Evolutionary conservation across 2,113 vertebrate species (phyloP).

Genomic region (Megaptera novaeangliae): DNA sequence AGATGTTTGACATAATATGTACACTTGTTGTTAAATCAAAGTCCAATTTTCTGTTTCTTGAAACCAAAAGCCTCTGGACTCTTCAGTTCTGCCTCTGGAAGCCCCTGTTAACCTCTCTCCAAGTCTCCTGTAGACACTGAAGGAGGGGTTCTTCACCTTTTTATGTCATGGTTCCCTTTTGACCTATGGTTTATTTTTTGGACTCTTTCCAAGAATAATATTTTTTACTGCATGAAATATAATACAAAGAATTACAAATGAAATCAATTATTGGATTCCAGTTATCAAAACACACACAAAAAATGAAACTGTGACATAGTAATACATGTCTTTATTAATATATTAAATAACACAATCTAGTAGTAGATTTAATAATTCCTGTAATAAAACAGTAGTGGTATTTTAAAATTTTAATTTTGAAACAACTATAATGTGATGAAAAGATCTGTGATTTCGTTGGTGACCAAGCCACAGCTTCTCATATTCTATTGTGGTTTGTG

Average conservation of each 20-base stretch:
- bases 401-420: neutral
- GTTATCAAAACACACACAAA: neutral
- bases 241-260: neutral
- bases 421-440: neutral
- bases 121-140: neutral
- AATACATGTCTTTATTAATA: neutral
- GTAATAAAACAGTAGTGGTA: neutral
- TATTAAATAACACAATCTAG: neutral
- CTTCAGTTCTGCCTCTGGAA: neutral
- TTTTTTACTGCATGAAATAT: neutral
- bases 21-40: neutral
- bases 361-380: neutral
- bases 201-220: neutral
- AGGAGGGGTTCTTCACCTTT: neutral
- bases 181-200: neutral
- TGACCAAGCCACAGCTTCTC: neutral
- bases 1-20: neutral
- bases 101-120: neutral
- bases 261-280: neutral
- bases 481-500: neutral
- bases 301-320: neutral
- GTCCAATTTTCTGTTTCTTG: neutral
- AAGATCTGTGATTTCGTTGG: neutral
- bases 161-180: neutral
- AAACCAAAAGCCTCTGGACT: neutral